Evolutionary conservation across 2,797 vertebrate species (phyloP).

Genomic region (Gymnopithys bicolor): DNA sequence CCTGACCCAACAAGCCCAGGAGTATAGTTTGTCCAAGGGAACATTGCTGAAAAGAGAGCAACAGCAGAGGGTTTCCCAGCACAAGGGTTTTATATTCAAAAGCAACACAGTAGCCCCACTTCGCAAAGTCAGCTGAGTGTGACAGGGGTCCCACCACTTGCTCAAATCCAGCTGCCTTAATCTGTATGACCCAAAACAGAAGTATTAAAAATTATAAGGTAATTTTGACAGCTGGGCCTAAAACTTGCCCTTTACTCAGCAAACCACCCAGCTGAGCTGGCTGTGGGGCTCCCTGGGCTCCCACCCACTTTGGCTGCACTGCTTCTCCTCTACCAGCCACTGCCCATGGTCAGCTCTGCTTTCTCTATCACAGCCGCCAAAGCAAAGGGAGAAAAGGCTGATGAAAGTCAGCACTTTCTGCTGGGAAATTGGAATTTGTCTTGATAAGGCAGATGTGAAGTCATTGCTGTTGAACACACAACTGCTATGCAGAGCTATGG

Average conservation of each 20-base stretch:
- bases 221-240: neutral
- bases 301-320: fast-evolving
- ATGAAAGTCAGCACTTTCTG: neutral
- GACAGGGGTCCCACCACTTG: fast-evolving
- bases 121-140: fast-evolving
- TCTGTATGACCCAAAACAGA: fast-evolving
- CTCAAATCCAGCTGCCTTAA: neutral
- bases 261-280: neutral
- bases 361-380: neutral
- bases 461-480: fast-evolving
- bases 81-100: neutral
- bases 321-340: neutral
- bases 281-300: fast-evolving
- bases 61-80: neutral
- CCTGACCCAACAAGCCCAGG: fast-evolving
- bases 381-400: neutral
- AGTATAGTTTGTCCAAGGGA: neutral
- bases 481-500: neutral
- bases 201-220: neutral
- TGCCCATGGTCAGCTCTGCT: fast-evolving
- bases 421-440: neutral
- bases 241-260: neutral
- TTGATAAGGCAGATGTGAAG: neutral
- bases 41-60: neutral
- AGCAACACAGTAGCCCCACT: fast-evolving